phyloP scores from a whole-genome alignment of 2,797 vertebrate genomes.

The Ficedula albicollis region DNA sequence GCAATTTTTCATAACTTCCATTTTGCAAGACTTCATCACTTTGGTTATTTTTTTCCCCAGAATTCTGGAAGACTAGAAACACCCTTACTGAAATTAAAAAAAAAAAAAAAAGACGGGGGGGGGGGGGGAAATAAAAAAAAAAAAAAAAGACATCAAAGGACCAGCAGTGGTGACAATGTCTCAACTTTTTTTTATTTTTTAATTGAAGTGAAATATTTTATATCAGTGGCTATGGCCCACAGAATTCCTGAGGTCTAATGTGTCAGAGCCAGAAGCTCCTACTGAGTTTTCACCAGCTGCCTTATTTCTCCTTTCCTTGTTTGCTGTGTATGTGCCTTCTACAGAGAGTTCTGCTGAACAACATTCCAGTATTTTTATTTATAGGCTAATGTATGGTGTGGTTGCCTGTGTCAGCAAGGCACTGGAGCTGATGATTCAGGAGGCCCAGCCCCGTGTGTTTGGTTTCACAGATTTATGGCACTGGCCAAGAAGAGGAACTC shows the following conservation, averaged over 20 bases:
- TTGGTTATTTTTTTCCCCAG: not conserved
- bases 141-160: not conserved
- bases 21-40: not conserved
- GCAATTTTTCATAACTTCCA: not conserved
- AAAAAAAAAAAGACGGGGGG: not conserved
- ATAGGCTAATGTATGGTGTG: not conserved
- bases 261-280: not conserved
- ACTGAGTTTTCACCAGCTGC: not conserved
- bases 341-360: not conserved
- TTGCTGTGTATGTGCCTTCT: not conserved
- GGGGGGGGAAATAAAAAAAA: no score
- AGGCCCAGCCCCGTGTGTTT: not conserved
- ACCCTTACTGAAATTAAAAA: not conserved
- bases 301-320: not conserved
- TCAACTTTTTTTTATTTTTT: not conserved
- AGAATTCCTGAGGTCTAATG: not conserved
- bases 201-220: not conserved
- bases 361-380: not conserved
- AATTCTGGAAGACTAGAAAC: not conserved
- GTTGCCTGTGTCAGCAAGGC: not conserved
- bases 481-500: not conserved
- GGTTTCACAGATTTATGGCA: not conserved
- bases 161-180: not conserved
- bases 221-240: not conserved
- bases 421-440: not conserved